Percentiles rank a stretch among this genome's conserved stretches.
These are phyloP conservation scores for Carcinoscorpius rotundicauda DNA, from an alignment of 1,140 invertebrate species.

Conservation along the genomic window DNA sequence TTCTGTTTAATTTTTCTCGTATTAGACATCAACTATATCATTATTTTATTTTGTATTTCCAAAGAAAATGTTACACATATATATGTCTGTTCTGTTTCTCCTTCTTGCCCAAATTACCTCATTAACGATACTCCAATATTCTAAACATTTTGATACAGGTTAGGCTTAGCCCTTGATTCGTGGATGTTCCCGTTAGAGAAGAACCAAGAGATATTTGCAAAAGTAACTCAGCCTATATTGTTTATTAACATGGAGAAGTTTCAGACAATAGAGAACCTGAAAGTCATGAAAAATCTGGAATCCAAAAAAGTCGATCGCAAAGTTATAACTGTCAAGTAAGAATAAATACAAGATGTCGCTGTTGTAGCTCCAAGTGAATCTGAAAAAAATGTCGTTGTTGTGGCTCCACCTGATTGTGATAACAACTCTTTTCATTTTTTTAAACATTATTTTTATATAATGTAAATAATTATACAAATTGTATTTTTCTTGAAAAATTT, in stretches of 20 bases:
- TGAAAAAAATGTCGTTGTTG: too few relatives aligned
- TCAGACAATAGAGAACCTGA: conserved; percentile 46
- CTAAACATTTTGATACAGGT: conserved; percentile 28
- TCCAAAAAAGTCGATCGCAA: conserved; percentile 22
- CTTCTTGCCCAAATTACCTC: too few relatives aligned
- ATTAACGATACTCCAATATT: too few relatives aligned
- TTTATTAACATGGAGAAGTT: conserved; percentile 54
- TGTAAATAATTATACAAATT: too few relatives aligned
- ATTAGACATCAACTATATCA: too few relatives aligned
- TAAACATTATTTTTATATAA: neutral
- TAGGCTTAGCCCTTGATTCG: conserved; percentile 46
- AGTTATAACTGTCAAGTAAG: conserved; percentile 41
- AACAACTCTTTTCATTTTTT: neutral
- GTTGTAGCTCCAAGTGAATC: neutral
- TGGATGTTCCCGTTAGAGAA: conserved; percentile 55
- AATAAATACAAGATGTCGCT: neutral
- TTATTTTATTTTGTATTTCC: too few relatives aligned
- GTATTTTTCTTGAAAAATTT: too few relatives aligned
- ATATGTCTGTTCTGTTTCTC: too few relatives aligned
- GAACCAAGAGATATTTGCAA: conserved; percentile 35
- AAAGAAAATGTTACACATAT: too few relatives aligned
- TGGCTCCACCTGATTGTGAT: neutral
- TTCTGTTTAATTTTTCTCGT: too few relatives aligned
- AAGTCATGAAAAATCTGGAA: conserved; percentile 36
- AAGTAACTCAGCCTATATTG: conserved; percentile 43